Conservation (phyloP, 2,888 invertebrate genomes). For the Seladonia tumulorum region DNA sequence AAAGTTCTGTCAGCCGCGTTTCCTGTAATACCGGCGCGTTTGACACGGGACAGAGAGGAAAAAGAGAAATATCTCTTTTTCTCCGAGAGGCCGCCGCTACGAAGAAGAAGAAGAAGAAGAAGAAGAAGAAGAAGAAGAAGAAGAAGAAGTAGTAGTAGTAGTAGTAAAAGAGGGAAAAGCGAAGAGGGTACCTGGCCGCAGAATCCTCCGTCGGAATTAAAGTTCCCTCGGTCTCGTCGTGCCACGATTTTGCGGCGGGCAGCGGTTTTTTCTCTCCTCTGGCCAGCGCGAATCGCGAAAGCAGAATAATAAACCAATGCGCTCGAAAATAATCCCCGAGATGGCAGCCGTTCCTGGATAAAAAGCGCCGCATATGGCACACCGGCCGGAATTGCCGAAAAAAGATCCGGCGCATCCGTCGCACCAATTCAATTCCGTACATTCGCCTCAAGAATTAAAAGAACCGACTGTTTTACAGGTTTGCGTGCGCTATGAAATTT, state of each 20-base stretch:
- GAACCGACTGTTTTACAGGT: neutral
- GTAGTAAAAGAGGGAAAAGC: neutral
- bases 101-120: neutral
- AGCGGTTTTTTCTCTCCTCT: conserved; percentile 8
- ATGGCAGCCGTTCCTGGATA: conserved; percentile 8
- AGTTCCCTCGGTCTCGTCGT: conserved; percentile 18
- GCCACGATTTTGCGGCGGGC: conserved; percentile 11
- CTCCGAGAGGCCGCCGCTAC: neutral
- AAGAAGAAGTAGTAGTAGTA: neutral
- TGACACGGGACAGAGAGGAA: conserved; percentile 7
- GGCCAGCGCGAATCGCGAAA: conserved; percentile 1
- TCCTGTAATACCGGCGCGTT: neutral
- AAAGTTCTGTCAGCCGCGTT: conserved; percentile 9
- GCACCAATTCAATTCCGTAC: neutral
- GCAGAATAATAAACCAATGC: conserved; percentile 50
- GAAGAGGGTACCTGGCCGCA: conserved; percentile 2
- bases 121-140: neutral
- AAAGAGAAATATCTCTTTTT: neutral
- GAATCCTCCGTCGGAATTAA: conserved; percentile 38
- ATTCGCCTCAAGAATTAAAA: neutral
- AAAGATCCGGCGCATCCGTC: neutral
- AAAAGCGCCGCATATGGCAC: conserved; percentile 22
- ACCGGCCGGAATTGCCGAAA: neutral
- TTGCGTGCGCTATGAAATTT: neutral
- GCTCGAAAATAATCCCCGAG: conserved; percentile 45